Evolutionary conservation across 2,888 invertebrate genomes (phyloP).

Genomic region (Eupithecia pulchellata): DNA sequence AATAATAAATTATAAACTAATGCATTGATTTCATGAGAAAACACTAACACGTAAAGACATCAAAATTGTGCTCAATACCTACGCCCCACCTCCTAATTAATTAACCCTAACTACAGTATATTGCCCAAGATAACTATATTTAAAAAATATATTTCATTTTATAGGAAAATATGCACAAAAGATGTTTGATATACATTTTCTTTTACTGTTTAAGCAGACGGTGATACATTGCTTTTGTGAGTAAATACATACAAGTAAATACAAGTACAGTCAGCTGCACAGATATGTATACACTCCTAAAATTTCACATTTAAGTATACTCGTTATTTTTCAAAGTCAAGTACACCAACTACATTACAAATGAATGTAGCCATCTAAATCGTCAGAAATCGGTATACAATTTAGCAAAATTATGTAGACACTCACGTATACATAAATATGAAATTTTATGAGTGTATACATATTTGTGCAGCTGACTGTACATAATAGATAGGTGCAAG

Average conservation of each 20-base stretch:
- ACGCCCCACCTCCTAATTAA: constrained; percentile 51
- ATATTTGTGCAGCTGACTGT: too few relatives aligned
- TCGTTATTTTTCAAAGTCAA: too few relatives aligned
- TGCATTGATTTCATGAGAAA: constrained; percentile 23
- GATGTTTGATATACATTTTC: constrained; percentile 55
- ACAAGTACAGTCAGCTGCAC: too few relatives aligned
- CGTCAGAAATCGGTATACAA: too few relatives aligned
- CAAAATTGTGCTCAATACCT: constrained; percentile 55
- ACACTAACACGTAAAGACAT: constrained; percentile 55
- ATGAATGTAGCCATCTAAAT: too few relatives aligned
- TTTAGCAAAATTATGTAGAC: too few relatives aligned
- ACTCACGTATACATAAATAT: too few relatives aligned
- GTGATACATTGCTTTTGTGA: constrained; percentile 31
- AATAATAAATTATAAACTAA: background rate
- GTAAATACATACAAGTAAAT: background rate
- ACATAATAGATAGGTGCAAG: constrained; percentile 23
- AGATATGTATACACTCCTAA: too few relatives aligned
- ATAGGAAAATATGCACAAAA: constrained; percentile 68
- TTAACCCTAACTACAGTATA: constrained; percentile 71
- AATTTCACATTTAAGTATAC: too few relatives aligned
- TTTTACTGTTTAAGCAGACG: constrained; percentile 59
- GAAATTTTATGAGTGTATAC: too few relatives aligned
- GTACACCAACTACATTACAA: too few relatives aligned
- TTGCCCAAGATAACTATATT: constrained; percentile 58
- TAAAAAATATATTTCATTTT: constrained; percentile 78